Evolutionary conservation across 2,888 invertebrate species (phyloP).

Genomic region (Trichogramma dendrolimi): DNA sequence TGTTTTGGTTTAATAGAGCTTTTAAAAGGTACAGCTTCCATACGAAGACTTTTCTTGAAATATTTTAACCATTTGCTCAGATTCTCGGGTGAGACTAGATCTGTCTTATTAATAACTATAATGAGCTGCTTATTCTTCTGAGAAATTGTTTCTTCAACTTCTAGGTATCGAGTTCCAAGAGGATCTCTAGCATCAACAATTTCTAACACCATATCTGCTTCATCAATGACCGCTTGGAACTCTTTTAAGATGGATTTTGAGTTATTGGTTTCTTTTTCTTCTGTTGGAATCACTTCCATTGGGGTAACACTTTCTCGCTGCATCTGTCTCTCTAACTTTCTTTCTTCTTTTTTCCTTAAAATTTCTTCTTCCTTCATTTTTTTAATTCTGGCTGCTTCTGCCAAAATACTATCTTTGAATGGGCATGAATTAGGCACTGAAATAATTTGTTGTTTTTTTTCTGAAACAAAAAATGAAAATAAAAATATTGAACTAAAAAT

Average conservation of each 20-base stretch:
- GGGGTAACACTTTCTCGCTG: constrained; percentile 18
- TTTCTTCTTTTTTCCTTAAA: constrained; percentile 56
- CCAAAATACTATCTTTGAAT: constrained; percentile 89
- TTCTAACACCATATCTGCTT: constrained; percentile 90
- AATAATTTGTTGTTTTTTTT: neutral
- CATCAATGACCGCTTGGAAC: constrained; percentile 88
- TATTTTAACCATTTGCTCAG: constrained; percentile 88
- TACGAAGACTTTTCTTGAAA: constrained; percentile 65
- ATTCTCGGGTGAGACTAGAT: constrained; percentile 87
- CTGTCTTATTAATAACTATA: constrained; percentile 94
- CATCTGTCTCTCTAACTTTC: too few relatives aligned
- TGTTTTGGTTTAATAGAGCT: constrained; percentile 68
- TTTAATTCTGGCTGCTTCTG: constrained; percentile 76
- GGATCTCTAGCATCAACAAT: constrained; percentile 95
- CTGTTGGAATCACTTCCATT: constrained; percentile 19
- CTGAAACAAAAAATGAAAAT: too few relatives aligned
- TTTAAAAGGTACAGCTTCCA: constrained; percentile 82
- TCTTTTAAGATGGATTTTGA: constrained; percentile 90
- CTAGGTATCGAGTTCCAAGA: constrained; percentile 67
- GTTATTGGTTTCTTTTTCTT: constrained; percentile 66
- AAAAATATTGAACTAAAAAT: neutral
- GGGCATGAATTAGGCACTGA: constrained; percentile 93
- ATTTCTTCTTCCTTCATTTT: constrained; percentile 67
- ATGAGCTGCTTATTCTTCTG: constrained; percentile 83
- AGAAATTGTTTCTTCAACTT: constrained; percentile 81